These are phyloP conservation scores for Hirudinaria manillensis DNA, from an alignment of 2,888 invertebrate genomes.

Conservation along the genomic window DNA sequence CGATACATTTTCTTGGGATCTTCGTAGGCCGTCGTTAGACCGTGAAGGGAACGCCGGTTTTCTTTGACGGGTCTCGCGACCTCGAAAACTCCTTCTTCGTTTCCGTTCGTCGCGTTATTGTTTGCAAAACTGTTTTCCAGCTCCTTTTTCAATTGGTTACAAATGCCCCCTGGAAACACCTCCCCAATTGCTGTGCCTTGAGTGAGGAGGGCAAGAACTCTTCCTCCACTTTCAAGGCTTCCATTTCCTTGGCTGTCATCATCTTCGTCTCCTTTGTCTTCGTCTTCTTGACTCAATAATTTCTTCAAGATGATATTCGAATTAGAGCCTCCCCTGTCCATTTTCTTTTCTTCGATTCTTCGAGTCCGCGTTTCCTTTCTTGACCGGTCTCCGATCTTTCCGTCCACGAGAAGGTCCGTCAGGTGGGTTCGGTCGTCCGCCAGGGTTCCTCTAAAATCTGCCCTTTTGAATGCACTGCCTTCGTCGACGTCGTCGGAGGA, in stretches of 20 bases:
- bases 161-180: conserved; percentile 20
- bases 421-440: conserved; percentile 25
- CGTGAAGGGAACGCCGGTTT: too few species aligned
- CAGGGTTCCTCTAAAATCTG: conserved; percentile 1
- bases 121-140: conserved; percentile 17
- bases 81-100: too few species aligned
- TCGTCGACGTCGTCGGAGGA: not conserved
- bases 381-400: not conserved
- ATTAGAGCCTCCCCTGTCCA: not conserved
- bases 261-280: conserved; percentile 25
- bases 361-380: not conserved
- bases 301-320: conserved; percentile 33
- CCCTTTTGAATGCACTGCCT: not conserved
- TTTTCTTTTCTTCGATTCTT: not conserved
- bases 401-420: conserved; percentile 17
- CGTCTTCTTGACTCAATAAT: conserved; percentile 34
- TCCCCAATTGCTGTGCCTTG: conserved; percentile 8
- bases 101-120: not conserved
- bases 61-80: not conserved
- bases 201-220: conserved; percentile 8
- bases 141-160: conserved; percentile 10
- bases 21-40: too few species aligned
- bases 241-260: not conserved
- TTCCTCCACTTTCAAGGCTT: not conserved
- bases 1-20: too few species aligned